phyloP scores from a whole-genome alignment of 2,888 invertebrate genomes.

The Brenthis daphne region DNA sequence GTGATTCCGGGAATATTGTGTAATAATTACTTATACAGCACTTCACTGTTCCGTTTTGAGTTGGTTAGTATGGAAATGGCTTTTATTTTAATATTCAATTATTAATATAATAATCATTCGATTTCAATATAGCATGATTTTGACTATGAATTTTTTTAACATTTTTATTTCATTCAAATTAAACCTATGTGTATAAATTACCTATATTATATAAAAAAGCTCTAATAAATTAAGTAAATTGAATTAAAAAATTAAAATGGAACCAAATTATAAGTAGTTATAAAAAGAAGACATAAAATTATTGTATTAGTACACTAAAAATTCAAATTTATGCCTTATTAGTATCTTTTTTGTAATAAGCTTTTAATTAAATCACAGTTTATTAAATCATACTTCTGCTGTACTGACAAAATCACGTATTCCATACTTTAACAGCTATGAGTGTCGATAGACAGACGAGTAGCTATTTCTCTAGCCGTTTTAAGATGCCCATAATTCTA shows the following conservation, averaged over 20 bases:
- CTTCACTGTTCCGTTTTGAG: slow-evolving; percentile 58
- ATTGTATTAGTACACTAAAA: too few species aligned
- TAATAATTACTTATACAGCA: slow-evolving; percentile 74
- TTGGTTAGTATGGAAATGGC: slow-evolving; percentile 47
- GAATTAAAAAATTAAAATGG: too few species aligned
- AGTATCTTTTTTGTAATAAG: too few species aligned
- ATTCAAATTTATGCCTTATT: too few species aligned
- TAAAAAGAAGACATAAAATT: too few species aligned
- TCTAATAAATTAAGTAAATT: neutral
- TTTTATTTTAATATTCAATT: slow-evolving; percentile 12
- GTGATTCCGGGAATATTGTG: slow-evolving; percentile 70
- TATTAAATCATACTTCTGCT: too few species aligned
- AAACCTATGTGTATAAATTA: neutral
- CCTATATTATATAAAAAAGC: neutral
- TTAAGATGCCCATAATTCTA: slow-evolving; percentile 69
- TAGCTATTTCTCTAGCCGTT: slow-evolving; percentile 54
- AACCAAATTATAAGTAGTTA: too few species aligned
- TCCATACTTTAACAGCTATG: slow-evolving; percentile 46
- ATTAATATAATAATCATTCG: neutral
- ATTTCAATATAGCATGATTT: too few species aligned
- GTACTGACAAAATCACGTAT: neutral
- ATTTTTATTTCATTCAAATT: too few species aligned
- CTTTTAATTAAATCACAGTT: too few species aligned
- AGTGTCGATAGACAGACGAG: slow-evolving; percentile 59
- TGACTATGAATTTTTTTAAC: too few species aligned